Percentiles rank a stretch among this genome's conserved stretches.
Conservation (phyloP, 2,888 invertebrate genomes). For the Lottia gigantea region DNA sequence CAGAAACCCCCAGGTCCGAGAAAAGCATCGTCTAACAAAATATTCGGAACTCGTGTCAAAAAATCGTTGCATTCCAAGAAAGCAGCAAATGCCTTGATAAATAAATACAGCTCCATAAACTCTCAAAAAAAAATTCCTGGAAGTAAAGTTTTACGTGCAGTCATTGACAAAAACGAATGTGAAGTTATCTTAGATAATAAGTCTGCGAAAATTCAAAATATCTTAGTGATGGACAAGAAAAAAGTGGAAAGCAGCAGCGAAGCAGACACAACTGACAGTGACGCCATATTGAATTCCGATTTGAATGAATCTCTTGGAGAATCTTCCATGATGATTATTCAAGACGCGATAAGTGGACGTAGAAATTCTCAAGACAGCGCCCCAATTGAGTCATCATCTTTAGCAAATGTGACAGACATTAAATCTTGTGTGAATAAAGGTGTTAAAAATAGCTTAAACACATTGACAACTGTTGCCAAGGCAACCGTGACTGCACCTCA, state of each 20-base stretch:
- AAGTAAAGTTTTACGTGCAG: not conserved
- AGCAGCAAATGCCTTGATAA: not conserved
- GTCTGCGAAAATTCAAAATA: not conserved
- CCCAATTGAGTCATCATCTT: too few species aligned
- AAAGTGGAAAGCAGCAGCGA: not conserved
- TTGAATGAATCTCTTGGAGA: not conserved
- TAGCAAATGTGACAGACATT: too few species aligned
- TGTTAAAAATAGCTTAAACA: too few species aligned
- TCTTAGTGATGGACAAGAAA: not conserved
- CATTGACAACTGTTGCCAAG: too few species aligned
- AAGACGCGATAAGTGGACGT: not conserved
- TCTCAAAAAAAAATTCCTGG: not conserved
- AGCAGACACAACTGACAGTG: not conserved
- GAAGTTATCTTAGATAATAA: not conserved
- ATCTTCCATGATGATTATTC: not conserved
- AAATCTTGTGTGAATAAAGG: too few species aligned
- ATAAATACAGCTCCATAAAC: not conserved
- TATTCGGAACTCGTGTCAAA: not conserved
- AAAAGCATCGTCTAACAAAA: slow-evolving; percentile 17
- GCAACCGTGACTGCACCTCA: too few species aligned
- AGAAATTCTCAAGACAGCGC: too few species aligned
- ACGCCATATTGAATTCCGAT: not conserved
- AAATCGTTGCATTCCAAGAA: not conserved
- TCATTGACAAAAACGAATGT: not conserved
- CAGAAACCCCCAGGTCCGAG: slow-evolving; percentile 38